A percentile compares a stretch with the other conserved stretches of the same genome.
Conservation (phyloP, 2,888 invertebrate genomes). For the Blomia tropicalis region DNA sequence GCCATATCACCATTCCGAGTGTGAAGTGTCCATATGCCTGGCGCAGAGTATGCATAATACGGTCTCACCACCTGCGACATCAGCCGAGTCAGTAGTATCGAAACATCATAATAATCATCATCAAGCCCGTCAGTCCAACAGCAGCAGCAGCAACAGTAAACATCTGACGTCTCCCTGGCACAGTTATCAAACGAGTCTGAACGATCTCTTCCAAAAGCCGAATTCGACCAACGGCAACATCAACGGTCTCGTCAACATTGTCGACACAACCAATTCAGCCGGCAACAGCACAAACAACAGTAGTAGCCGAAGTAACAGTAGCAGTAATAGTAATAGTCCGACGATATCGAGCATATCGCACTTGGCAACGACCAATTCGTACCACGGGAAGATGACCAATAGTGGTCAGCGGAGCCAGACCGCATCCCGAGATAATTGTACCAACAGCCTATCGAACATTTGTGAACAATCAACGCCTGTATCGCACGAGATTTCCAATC, state of each 20-base stretch:
- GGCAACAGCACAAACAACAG: background rate
- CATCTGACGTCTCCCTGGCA: constrained; percentile 29
- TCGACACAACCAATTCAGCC: background rate
- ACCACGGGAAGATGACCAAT: constrained; percentile 31
- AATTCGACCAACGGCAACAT: background rate
- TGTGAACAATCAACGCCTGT: background rate
- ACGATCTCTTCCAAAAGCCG: constrained; percentile 30
- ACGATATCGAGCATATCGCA: constrained; percentile 30
- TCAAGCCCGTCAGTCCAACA: background rate
- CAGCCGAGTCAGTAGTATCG: background rate
- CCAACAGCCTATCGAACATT: background rate
- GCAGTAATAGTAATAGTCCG: background rate
- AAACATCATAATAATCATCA: constrained; percentile 10
- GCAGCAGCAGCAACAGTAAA: background rate
- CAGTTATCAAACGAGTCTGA: constrained; percentile 31
- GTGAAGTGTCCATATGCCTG: too few species aligned
- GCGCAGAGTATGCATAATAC: background rate
- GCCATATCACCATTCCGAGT: too few species aligned
- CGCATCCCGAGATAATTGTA: constrained; percentile 8
- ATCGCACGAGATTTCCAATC: background rate
- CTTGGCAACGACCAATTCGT: constrained; percentile 30
- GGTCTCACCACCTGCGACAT: background rate
- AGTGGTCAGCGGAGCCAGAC: constrained; percentile 15
- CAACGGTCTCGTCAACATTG: background rate
- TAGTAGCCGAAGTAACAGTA: background rate